These are phyloP conservation scores for Pachyramphus minor DNA, from an alignment of 2,113 vertebrate genomes.

Conservation along the genomic window DNA sequence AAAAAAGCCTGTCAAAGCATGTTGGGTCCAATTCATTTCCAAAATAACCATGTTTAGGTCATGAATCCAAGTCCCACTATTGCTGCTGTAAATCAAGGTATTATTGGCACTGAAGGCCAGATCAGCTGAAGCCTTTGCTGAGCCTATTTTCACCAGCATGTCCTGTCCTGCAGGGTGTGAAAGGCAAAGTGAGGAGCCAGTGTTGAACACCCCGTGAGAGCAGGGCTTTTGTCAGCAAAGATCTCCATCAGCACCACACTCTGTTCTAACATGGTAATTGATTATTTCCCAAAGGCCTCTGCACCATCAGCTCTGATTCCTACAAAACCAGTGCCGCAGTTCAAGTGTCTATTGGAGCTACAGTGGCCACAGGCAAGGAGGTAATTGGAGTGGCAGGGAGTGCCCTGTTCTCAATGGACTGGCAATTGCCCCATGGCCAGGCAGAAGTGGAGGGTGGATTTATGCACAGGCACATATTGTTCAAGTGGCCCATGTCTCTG, in stretches of 20 bases:
- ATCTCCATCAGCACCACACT: background rate
- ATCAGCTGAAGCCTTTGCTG: background rate
- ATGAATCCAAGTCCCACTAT: background rate
- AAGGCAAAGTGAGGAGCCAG: background rate
- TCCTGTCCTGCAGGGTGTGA: background rate
- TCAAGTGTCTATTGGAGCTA: background rate
- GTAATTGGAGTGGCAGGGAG: background rate
- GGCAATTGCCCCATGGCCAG: constrained; percentile 20
- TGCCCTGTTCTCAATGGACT: background rate
- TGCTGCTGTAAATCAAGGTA: background rate
- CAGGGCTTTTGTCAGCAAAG: background rate
- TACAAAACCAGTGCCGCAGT: background rate
- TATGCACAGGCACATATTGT: constrained; percentile 46
- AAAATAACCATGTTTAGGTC: background rate
- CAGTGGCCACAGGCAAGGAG: background rate
- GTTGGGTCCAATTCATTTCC: background rate
- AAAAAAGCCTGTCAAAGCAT: background rate
- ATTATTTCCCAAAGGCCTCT: background rate
- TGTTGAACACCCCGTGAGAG: background rate
- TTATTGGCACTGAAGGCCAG: background rate
- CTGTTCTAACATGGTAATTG: background rate
- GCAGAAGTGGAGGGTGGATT: background rate
- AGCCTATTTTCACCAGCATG: background rate
- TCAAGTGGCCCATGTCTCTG: background rate
- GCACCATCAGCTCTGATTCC: background rate